Conservation (phyloP, 2,888 invertebrate genomes). For the Molanna angustata region DNA sequence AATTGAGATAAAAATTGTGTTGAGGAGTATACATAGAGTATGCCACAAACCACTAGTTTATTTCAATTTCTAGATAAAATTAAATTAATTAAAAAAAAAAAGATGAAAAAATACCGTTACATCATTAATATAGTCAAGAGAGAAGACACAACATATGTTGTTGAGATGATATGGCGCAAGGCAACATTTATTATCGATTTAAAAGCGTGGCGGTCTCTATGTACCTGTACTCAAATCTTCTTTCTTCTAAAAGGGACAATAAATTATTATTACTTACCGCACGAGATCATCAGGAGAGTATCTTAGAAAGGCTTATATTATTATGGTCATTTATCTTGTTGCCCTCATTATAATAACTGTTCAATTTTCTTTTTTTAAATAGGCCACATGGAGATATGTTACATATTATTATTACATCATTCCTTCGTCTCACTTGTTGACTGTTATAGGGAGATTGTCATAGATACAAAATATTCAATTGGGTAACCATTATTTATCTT, state of each 20-base stretch:
- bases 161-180: slow-evolving; percentile 4
- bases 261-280: slow-evolving; percentile 20
- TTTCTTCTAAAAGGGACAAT: slow-evolving; percentile 16
- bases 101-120: slow-evolving; percentile 14
- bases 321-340: slow-evolving; percentile 27
- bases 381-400: no score
- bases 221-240: slow-evolving; percentile 13
- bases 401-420: no score
- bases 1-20: no score
- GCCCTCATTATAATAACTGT: slow-evolving; percentile 26
- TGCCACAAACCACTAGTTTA: no score
- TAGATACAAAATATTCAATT: no score
- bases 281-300: slow-evolving; percentile 14
- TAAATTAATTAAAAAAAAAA: neutral
- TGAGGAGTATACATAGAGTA: no score
- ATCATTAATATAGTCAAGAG: slow-evolving; percentile 14
- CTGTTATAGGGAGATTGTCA: no score
- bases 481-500: no score
- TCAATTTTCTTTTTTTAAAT: slow-evolving; percentile 16
- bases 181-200: slow-evolving; percentile 28
- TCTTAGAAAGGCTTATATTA: slow-evolving; percentile 21
- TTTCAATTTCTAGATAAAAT: no score
- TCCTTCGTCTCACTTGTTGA: no score
- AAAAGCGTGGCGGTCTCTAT: slow-evolving; percentile 20
- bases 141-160: slow-evolving; percentile 26